phyloP scores from a whole-genome alignment of 2,113 vertebrate genomes.

The Podiceps cristatus region DNA sequence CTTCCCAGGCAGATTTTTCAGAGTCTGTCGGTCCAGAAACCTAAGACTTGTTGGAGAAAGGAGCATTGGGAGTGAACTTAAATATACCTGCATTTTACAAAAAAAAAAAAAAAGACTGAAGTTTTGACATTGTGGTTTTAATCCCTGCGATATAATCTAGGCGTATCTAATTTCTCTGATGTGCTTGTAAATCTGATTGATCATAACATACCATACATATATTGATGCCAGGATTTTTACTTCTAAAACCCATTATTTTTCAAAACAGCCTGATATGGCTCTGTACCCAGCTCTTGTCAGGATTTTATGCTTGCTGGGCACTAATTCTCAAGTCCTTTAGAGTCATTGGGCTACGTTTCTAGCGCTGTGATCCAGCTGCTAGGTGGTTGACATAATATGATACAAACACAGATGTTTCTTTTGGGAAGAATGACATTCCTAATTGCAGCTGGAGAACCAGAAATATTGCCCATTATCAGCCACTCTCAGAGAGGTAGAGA shows the following conservation, averaged over 20 bases:
- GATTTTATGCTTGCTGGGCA: background rate
- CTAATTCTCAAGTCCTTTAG: background rate
- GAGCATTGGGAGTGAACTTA: background rate
- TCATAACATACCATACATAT: background rate
- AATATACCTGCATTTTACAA: background rate
- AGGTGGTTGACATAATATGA: background rate
- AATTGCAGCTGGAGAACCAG: conserved; percentile 1
- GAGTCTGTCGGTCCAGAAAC: background rate
- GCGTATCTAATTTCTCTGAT: background rate
- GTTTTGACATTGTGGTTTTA: background rate
- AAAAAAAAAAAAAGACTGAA: background rate
- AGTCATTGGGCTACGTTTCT: background rate
- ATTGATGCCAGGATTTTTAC: background rate
- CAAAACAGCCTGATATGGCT: background rate
- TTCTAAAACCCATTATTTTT: background rate
- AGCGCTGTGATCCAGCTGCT: background rate
- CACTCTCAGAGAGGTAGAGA: background rate
- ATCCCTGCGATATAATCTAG: background rate
- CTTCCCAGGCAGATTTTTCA: background rate
- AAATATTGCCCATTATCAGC: background rate
- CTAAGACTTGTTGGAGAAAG: background rate
- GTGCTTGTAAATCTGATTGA: background rate
- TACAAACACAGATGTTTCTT: conserved; percentile 49
- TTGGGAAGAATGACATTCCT: background rate
- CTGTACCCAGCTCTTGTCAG: background rate